Base-by-base conservation (phyloP, 2,888 invertebrate species). In the Acanthococcus lagerstroemiae region DNA sequence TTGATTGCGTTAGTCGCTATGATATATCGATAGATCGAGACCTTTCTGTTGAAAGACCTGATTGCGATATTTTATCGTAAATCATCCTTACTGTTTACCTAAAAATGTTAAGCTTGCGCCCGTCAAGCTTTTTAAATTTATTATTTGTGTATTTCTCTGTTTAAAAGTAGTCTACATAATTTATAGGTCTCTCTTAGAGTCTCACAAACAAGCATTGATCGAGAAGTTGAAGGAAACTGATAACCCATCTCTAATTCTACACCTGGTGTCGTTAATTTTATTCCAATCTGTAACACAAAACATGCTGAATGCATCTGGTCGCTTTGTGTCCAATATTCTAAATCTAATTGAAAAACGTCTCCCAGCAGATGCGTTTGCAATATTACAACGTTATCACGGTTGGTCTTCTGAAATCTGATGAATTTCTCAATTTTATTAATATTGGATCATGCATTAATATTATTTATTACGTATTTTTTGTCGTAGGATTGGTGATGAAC, bases 271-370 rank as follows among this genome's bases (percentile, higher is more conserved):
- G 0, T 78, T 91, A 68, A 81, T 92, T 48, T 81, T 95, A 65
- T 94, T 92, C 74, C 89, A 89, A 58, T 83, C 84, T 9, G 80
- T 85, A 2, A 90, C 89, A 1, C 88, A 90, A 72, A 84, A 81
- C 71, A 88, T 93, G 80, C 74, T 96, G 25, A 92, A 95, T 76
- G 93, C 93, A 15, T 95, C 95, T 25, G 97, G 97, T 0, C 85
- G 91, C 75, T 93, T 93, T 78, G 92, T 97, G 12, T 86, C 92
- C 0, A 80, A 84, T 19, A 82, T 96, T 70, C 80, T 95, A 54
- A 74, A 80, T 1, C 88, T 83, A 75, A 80, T 96, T 60, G 84
- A 86, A 70, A 79, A 81, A 22, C 83, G 84, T 71, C 76, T 95
- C 57, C 82, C 82, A 68, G 79, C 80, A 24, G 85, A 87, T 5